Evolutionary conservation across 53 echinoderm and acorn worm genomes (phyloP).

Genomic region (Apostichopus leukothele): DNA sequence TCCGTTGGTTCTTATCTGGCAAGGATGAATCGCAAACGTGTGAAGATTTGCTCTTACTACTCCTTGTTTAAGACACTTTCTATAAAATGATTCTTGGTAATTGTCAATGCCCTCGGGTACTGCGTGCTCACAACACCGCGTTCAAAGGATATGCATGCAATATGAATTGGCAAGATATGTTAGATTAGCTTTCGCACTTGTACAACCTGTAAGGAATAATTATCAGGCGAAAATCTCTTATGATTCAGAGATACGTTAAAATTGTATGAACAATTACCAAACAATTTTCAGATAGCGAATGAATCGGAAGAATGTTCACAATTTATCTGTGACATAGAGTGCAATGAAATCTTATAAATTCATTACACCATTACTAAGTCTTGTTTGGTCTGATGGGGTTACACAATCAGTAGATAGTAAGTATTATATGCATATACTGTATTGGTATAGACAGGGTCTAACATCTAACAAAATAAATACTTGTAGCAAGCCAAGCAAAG

Average conservation of each 20-base stretch:
- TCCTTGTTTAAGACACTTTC: constrained; percentile 34
- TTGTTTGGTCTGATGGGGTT: too few species aligned
- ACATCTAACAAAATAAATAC: too few species aligned
- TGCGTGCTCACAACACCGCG: constrained; percentile 47
- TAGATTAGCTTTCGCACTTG: constrained; percentile 48
- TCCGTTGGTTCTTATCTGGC: constrained; percentile 38
- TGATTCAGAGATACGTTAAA: constrained; percentile 7
- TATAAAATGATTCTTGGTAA: constrained; percentile 46
- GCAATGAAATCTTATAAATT: neutral
- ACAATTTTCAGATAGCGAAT: constrained; percentile 5
- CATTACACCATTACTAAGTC: neutral
- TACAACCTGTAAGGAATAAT: constrained; percentile 5
- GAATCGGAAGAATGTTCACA: neutral
- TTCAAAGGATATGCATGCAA: constrained; percentile 41
- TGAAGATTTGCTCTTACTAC: constrained; percentile 38
- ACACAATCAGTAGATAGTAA: too few species aligned
- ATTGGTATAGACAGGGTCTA: too few species aligned
- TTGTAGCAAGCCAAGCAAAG: too few species aligned
- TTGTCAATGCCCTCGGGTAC: constrained; percentile 37
- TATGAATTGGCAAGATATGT: constrained; percentile 27
- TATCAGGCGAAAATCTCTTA: constrained; percentile 13
- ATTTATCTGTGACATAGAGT: neutral
- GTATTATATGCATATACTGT: too few species aligned
- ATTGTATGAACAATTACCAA: constrained; percentile 10
- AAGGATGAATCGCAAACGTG: constrained; percentile 36